Conservation (phyloP, 2,888 invertebrate genomes). For the Trissolcus japonicus region DNA sequence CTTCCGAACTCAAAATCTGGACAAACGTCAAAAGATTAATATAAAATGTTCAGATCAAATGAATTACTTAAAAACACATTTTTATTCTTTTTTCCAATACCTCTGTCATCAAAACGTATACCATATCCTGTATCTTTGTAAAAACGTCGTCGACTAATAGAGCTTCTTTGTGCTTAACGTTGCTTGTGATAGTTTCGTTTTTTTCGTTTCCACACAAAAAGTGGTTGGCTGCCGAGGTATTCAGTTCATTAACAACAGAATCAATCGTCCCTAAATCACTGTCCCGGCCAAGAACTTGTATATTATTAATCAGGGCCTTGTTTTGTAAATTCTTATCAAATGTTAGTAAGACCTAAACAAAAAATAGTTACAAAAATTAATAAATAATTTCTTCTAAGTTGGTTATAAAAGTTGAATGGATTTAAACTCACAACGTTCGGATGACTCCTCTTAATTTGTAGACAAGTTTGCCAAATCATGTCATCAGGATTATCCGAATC, state of each 20-base stretch:
- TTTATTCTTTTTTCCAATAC: not conserved
- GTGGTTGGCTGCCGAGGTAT: not conserved
- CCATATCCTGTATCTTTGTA: constrained; percentile 62
- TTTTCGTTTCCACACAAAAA: constrained; percentile 40
- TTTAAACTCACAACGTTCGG: constrained; percentile 65
- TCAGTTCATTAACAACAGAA: constrained; percentile 59
- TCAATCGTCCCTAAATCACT: constrained; percentile 70
- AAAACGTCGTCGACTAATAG: constrained; percentile 64
- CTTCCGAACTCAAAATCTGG: constrained; percentile 64
- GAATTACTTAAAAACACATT: not conserved
- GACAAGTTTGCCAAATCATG: constrained; percentile 75
- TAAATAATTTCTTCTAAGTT: not conserved
- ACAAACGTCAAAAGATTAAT: not conserved
- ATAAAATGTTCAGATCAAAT: not conserved
- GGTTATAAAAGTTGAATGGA: not conserved
- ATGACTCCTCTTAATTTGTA: constrained; percentile 70
- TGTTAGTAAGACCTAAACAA: constrained; percentile 69
- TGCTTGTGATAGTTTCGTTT: constrained; percentile 11
- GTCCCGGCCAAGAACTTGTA: constrained; percentile 65
- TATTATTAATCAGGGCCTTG: constrained; percentile 72
- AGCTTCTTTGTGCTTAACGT: constrained; percentile 56
- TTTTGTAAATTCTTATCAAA: constrained; percentile 75
- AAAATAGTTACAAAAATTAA: not conserved
- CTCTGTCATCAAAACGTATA: constrained; percentile 64
- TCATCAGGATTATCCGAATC: constrained; percentile 75